Evolutionary conservation across 2,797 vertebrate species (phyloP).

Genomic region (Buphagus erythrorhynchus): DNA sequence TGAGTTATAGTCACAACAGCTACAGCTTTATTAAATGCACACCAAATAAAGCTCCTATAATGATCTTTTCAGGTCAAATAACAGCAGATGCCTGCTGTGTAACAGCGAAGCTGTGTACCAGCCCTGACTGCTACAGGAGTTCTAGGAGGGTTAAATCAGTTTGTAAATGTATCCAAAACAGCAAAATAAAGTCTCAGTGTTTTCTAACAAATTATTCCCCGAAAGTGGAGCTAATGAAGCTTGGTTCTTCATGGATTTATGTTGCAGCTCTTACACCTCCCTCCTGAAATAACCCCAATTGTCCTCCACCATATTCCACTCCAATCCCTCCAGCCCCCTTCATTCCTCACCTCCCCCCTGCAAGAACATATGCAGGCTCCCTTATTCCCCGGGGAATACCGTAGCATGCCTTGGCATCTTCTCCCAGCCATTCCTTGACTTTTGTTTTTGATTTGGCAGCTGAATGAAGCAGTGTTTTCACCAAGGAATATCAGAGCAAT

Average conservation of each 20-base stretch:
- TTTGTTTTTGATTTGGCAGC: not conserved
- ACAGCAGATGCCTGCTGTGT: slow-evolving; percentile 40
- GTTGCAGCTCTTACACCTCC: not conserved
- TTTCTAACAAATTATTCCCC: slow-evolving; percentile 3
- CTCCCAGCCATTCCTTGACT: not conserved
- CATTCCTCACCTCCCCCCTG: not conserved
- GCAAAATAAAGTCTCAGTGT: not conserved
- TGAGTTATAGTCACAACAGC: slow-evolving; percentile 57
- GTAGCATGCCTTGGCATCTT: not conserved
- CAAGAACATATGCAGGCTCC: not conserved
- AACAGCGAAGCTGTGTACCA: not conserved
- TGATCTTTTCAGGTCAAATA: slow-evolving; percentile 57
- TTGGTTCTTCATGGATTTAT: not conserved
- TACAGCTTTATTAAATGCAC: slow-evolving; percentile 62
- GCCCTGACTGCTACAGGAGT: not conserved
- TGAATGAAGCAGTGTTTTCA: not conserved
- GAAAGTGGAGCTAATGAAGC: not conserved
- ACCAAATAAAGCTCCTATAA: slow-evolving; percentile 42
- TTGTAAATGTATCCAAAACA: not conserved
- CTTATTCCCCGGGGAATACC: not conserved
- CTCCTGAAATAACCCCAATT: not conserved
- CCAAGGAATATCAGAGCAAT: not conserved
- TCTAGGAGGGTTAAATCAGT: not conserved
- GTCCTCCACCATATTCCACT: not conserved
- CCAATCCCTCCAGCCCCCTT: not conserved